Evolutionary conservation across 2,888 invertebrate genomes (phyloP).

Genomic region (Cheilosia grossa): DNA sequence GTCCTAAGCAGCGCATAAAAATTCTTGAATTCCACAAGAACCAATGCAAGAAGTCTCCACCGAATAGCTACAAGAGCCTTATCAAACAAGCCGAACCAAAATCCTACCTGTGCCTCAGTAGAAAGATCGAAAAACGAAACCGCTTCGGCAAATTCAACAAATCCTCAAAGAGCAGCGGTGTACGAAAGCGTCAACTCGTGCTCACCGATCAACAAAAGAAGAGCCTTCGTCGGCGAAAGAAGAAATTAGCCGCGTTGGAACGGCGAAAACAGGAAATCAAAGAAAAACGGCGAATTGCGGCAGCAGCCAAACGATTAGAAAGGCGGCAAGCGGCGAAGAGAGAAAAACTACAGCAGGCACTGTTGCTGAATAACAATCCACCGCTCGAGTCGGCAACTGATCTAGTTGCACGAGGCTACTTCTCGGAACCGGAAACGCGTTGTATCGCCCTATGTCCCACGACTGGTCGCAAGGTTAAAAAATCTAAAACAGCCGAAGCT

Average conservation of each 20-base stretch:
- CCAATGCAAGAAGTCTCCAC: slow-evolving; percentile 80
- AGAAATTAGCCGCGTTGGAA: slow-evolving; percentile 77
- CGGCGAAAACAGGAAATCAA: slow-evolving; percentile 77
- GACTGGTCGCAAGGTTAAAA: slow-evolving; percentile 72
- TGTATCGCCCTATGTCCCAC: slow-evolving; percentile 56
- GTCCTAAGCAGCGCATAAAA: slow-evolving; percentile 78
- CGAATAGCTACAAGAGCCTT: slow-evolving; percentile 83
- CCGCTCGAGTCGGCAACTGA: slow-evolving; percentile 77
- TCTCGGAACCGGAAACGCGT: slow-evolving; percentile 82
- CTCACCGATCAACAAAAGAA: slow-evolving; percentile 81
- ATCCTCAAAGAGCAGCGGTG: slow-evolving; percentile 75
- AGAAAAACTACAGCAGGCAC: slow-evolving; percentile 59
- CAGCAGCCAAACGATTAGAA: slow-evolving; percentile 68
- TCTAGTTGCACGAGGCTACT: slow-evolving; percentile 81
- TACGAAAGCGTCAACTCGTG: slow-evolving; percentile 80
- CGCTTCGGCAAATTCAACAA: slow-evolving; percentile 79
- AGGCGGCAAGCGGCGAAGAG: slow-evolving; percentile 51
- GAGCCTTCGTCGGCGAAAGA: slow-evolving; percentile 78
- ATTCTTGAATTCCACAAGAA: slow-evolving; percentile 79
- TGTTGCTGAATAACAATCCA: slow-evolving; percentile 30
- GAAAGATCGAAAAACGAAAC: slow-evolving; percentile 79
- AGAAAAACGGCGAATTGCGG: slow-evolving; percentile 75
- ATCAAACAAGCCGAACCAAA: slow-evolving; percentile 83
- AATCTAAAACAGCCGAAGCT: slow-evolving; percentile 76
- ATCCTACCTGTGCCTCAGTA: slow-evolving; percentile 81